Conservation (phyloP, 2,888 invertebrate genomes). For the Chouioia cunea region DNA sequence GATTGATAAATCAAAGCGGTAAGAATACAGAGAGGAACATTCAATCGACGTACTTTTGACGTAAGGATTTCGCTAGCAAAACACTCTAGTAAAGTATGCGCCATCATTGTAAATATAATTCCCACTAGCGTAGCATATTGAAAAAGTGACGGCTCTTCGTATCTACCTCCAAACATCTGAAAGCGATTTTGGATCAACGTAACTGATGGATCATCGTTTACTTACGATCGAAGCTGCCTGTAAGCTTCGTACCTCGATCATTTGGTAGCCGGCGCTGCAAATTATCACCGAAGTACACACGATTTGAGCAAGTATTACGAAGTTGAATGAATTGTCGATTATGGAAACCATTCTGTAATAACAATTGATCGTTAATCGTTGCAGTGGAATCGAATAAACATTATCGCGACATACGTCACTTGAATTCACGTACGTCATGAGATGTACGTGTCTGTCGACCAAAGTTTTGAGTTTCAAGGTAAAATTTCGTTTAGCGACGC, state of each 20-base stretch:
- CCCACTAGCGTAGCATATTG: neutral
- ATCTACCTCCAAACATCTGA: neutral
- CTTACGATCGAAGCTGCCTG: neutral
- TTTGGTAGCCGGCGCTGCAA: neutral
- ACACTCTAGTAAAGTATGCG: neutral
- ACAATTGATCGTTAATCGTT: too few relatives aligned
- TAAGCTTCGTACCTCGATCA: neutral
- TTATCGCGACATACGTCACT: too few relatives aligned
- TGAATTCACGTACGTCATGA: neutral
- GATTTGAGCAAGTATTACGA: neutral
- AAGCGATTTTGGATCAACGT: too few relatives aligned
- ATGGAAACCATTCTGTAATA: neutral
- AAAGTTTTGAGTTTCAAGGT: neutral
- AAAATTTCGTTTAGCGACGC: too few relatives aligned
- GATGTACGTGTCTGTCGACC: constrained; percentile 26
- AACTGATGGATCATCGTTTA: too few relatives aligned
- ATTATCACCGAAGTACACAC: neutral
- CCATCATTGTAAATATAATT: neutral
- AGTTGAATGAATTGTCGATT: constrained; percentile 1
- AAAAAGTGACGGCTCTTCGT: neutral
- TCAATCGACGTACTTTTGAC: neutral
- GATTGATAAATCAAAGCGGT: neutral
- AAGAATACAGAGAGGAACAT: too few relatives aligned
- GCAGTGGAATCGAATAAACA: too few relatives aligned
- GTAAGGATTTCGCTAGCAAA: neutral